Percentiles rank a stretch among this genome's conserved stretches.
Conservation (phyloP, 1,140 invertebrate genomes). For the Melitaea cinxia region DNA sequence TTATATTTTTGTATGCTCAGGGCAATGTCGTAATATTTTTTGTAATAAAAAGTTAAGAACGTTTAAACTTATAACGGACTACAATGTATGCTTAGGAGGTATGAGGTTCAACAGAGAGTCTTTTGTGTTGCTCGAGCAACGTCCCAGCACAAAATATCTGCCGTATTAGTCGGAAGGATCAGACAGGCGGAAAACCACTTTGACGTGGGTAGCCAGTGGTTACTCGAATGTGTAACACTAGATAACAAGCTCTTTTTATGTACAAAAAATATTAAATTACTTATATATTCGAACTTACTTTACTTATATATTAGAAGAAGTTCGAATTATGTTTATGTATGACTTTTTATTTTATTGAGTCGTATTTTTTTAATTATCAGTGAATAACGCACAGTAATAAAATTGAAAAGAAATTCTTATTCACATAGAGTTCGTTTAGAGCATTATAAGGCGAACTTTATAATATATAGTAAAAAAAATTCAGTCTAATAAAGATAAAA, state of each 20-base stretch:
- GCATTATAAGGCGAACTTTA: too few relatives aligned
- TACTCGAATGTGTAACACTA: constrained; percentile 4
- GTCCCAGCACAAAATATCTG: constrained; percentile 25
- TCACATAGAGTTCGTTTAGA: too few relatives aligned
- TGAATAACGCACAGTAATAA: too few relatives aligned
- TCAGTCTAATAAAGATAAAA: neutral
- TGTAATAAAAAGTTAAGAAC: neutral
- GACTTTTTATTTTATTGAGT: too few relatives aligned
- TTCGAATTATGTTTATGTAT: too few relatives aligned
- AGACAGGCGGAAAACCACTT: constrained; percentile 34
- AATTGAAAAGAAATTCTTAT: too few relatives aligned
- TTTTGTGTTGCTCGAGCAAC: constrained; percentile 4
- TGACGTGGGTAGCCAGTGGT: constrained; percentile 27
- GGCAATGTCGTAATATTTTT: neutral
- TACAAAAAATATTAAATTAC: constrained; percentile 7
- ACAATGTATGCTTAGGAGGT: neutral
- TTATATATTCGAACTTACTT: neutral
- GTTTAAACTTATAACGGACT: neutral
- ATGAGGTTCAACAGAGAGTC: neutral
- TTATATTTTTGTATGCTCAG: too few relatives aligned
- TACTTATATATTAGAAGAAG: too few relatives aligned
- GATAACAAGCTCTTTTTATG: constrained; percentile 6
- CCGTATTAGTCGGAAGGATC: constrained; percentile 9
- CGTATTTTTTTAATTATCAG: too few relatives aligned
- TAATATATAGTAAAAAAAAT: too few relatives aligned